Percentiles rank a stretch among this genome's conserved stretches.
These are phyloP conservation scores for Galbula dea DNA, from an alignment of 2,113 vertebrate genomes.

Conservation along the genomic window DNA sequence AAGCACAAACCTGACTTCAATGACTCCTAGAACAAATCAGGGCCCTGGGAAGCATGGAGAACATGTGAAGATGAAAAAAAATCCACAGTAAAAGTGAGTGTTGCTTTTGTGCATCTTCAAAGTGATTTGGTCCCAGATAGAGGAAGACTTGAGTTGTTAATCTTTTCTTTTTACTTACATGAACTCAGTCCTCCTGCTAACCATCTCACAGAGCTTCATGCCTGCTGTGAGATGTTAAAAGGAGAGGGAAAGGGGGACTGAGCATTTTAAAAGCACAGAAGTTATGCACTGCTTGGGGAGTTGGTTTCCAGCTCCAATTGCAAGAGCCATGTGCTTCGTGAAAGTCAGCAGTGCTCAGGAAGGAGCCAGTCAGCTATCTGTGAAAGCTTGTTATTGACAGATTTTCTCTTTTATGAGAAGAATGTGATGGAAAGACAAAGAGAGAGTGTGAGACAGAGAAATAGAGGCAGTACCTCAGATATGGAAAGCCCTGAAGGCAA, in stretches of 20 bases:
- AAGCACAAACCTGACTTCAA: not conserved
- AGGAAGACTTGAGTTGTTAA: not conserved
- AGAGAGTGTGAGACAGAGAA: not conserved
- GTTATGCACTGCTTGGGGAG: not conserved
- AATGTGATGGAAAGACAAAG: not conserved
- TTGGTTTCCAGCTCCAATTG: not conserved
- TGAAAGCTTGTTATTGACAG: not conserved
- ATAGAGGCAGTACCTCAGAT: not conserved
- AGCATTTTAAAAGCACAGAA: not conserved
- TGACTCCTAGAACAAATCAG: not conserved
- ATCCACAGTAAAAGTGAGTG: not conserved
- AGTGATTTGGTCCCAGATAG: not conserved
- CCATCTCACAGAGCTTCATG: not conserved
- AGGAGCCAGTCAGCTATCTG: not conserved
- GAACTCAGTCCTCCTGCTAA: not conserved
- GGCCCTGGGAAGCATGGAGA: not conserved
- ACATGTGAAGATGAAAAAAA: not conserved
- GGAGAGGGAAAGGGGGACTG: not conserved
- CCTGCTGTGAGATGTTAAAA: not conserved
- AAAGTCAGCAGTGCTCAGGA: not conserved
- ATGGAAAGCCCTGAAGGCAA: not conserved
- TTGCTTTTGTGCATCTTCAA: slow-evolving; percentile 6
- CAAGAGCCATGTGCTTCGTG: not conserved
- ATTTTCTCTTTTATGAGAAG: not conserved
- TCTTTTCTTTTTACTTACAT: not conserved